phyloP scores from a whole-genome alignment of 2,113 vertebrate species.

The pig (Sus scrofa) region DNA sequence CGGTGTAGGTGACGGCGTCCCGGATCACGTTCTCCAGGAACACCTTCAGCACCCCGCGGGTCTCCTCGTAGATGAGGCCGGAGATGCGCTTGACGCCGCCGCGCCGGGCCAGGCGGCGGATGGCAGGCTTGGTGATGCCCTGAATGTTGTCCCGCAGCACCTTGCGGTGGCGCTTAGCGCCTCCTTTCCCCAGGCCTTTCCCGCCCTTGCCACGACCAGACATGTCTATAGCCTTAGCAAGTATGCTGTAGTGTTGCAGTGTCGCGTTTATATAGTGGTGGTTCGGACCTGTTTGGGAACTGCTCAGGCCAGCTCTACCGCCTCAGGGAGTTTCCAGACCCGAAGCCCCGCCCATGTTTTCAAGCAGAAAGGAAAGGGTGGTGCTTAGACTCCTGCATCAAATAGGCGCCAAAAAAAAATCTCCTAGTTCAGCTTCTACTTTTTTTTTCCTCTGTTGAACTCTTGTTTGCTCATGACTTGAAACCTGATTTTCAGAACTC shows the following conservation, averaged over 20 bases:
- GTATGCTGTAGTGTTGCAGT: too few species aligned
- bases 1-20: constrained; percentile 88
- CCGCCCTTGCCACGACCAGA: fast-evolving
- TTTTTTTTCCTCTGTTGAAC: too few species aligned
- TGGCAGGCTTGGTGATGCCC: constrained; percentile 86
- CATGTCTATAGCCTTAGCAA: fast-evolving
- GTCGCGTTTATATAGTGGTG: fast-evolving
- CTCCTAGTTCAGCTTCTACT: fast-evolving
- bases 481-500: background rate
- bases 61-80: constrained; percentile 88
- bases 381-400: background rate
- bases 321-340: fast-evolving
- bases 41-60: constrained; percentile 84
- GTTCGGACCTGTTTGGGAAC: constrained; percentile 69
- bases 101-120: background rate
- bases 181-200: fast-evolving
- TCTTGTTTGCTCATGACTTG: background rate
- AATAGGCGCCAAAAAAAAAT: background rate
- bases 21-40: constrained; percentile 87
- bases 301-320: fast-evolving
- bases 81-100: constrained; percentile 85
- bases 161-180: background rate
- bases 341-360: background rate
- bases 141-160: constrained; percentile 13
- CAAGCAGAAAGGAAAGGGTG: background rate